Evolutionary conservation across 1,140 invertebrate species (phyloP).

Genomic region (Drosophila repleta): DNA sequence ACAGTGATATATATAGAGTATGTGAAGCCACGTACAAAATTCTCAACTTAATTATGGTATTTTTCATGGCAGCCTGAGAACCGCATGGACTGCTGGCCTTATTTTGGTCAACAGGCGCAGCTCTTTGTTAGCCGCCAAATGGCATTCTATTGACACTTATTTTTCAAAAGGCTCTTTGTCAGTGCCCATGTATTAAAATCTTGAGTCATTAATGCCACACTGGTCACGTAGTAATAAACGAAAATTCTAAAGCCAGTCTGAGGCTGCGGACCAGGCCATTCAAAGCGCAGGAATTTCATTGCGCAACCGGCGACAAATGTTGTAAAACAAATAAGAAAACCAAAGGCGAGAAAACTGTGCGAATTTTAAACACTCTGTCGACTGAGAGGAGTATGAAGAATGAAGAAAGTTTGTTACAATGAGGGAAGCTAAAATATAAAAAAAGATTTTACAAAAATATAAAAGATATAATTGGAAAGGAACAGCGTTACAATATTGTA

Average conservation of each 20-base stretch:
- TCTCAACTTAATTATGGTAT: not conserved
- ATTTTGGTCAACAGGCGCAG: slow-evolving; percentile 19
- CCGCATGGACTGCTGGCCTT: slow-evolving; percentile 5
- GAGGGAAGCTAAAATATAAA: too few species aligned
- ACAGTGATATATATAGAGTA: slow-evolving; percentile 14
- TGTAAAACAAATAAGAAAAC: slow-evolving; percentile 6
- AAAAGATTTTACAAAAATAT: too few species aligned
- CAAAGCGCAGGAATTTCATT: slow-evolving; percentile 61
- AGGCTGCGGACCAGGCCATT: slow-evolving; percentile 45
- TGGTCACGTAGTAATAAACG: slow-evolving; percentile 61
- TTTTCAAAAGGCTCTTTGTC: slow-evolving; percentile 33
- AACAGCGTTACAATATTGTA: too few species aligned
- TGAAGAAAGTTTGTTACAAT: too few species aligned
- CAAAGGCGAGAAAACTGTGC: not conserved
- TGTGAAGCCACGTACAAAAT: not conserved
- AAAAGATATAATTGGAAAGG: too few species aligned
- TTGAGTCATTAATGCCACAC: slow-evolving; percentile 58
- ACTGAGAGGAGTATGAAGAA: not conserved
- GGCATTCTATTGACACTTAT: slow-evolving; percentile 25
- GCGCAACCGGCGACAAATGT: slow-evolving; percentile 49
- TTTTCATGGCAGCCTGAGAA: slow-evolving; percentile 22
- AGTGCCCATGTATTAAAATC: slow-evolving; percentile 23
- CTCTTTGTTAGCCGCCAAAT: slow-evolving; percentile 17
- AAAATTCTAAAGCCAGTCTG: slow-evolving; percentile 63
- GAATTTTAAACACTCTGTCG: not conserved